These are phyloP conservation scores for Pristionchus entomophagus DNA, from an alignment of 2,888 invertebrate species.

Conservation along the genomic window DNA sequence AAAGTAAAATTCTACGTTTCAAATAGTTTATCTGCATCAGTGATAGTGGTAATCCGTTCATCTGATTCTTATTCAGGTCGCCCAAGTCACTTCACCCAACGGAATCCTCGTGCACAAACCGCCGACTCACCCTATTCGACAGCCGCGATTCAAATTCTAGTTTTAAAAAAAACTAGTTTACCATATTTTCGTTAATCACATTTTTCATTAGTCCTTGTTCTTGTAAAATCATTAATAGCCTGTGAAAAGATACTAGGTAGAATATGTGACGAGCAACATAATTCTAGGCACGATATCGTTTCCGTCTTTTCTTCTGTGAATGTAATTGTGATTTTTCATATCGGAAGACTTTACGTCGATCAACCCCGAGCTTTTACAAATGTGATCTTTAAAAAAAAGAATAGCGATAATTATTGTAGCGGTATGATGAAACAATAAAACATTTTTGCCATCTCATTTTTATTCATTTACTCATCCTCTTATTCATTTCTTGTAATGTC, in stretches of 20 bases:
- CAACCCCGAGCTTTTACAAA: neutral
- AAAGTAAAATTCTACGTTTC: neutral
- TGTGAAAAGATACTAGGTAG: neutral
- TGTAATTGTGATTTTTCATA: neutral
- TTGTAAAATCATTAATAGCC: neutral
- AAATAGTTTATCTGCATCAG: neutral
- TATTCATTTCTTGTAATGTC: too few species aligned
- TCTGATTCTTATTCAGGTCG: neutral
- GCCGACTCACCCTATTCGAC: neutral
- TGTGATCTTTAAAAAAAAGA: slow-evolving; percentile 13
- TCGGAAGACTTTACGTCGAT: neutral
- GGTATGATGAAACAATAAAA: too few species aligned
- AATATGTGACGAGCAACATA: too few species aligned
- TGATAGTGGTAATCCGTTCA: neutral
- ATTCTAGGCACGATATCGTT: neutral
- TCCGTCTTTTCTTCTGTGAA: neutral
- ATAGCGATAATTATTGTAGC: too few species aligned
- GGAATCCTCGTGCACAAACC: neutral
- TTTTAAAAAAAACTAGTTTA: neutral
- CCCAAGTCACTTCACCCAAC: slow-evolving; percentile 10
- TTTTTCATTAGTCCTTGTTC: too few species aligned
- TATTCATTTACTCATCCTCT: too few species aligned
- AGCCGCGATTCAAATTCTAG: slow-evolving; percentile 41
- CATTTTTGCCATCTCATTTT: too few species aligned
- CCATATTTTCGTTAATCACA: neutral